Base-by-base conservation (phyloP, 2,888 invertebrate species). In the Apamea sordens region DNA sequence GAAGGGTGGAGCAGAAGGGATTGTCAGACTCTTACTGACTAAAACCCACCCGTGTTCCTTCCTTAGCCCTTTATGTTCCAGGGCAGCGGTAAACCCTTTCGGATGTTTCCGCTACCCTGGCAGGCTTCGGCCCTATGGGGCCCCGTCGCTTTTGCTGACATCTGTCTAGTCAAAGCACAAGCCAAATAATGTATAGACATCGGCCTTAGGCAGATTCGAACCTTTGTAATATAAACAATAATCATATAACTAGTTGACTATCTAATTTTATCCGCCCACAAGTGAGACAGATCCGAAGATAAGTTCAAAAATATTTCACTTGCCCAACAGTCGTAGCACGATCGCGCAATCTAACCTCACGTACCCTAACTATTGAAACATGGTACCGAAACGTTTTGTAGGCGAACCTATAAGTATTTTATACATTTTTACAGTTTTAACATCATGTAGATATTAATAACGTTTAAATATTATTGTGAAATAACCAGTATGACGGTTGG, bases 301-400 rank as follows among this genome's bases (percentile, higher is more conserved):
- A 73, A 82, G 50, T 63, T 64, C 24, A 59, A 73, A 80, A 85
- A 74, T 85, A 82, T 85, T 77, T 63, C 50, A 68, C 32, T 68
- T 53, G 44, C 21, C 61, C 74, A 21, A 72, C 67, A 79, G 56
- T 85, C 74, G 53, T 47, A 75, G 65, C 83, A 86, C 79, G 86
- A 76, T n/a, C 73, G n/a, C 63, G 44, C 67, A 83, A 83, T 88
- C 61, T 63, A 53, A 75, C 79, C 77, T 78, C 83, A 77, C 81
- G 81, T 80, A 61, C 78, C 32, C 50, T 64, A 78, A 84, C 87
- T 80, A 84, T 86, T 78, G 77, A 68, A 75, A 79, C 65, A 72
- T 75, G 77, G 24, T 44, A 65, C 47, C 44, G 24, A 68, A 65
- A 65, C 68, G 59, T 68, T 80, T 63, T 63, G 24, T 79, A 56